These are phyloP conservation scores for Orestias chungarensis DNA, from an alignment of 2,797 vertebrate species.

Conservation along the genomic window DNA sequence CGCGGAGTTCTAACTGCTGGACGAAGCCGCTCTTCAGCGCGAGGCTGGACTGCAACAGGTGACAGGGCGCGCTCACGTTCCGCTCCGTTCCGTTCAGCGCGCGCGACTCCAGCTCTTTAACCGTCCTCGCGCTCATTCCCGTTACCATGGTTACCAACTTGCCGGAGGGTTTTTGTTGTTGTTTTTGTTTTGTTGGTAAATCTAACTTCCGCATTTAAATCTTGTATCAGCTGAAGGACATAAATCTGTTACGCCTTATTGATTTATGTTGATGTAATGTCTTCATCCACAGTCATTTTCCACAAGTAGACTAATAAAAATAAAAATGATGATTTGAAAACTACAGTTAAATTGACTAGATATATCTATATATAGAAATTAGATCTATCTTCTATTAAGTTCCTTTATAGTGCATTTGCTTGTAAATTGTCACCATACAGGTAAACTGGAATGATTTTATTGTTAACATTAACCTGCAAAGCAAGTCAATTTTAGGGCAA, in stretches of 20 bases:
- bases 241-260: no score
- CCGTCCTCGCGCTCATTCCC: not conserved
- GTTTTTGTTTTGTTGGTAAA: no score
- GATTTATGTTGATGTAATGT: no score
- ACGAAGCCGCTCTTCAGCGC: not conserved
- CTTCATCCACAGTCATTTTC: no score
- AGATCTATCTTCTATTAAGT: not conserved
- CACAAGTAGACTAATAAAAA: no score
- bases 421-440: no score
- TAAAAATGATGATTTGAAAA: not conserved
- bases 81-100: constrained; percentile 30
- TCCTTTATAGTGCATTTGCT: not conserved
- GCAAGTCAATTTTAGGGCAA: not conserved
- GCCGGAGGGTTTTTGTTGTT: no score
- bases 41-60: constrained; percentile 51
- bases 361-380: constrained; percentile 1
- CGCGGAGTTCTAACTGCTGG: not conserved
- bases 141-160: not conserved
- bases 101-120: constrained; percentile 3
- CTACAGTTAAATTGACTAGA: not conserved
- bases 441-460: not conserved
- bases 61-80: constrained; percentile 52
- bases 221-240: no score
- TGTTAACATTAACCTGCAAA: not conserved
- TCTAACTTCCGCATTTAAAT: no score